phyloP scores from a whole-genome alignment of 2,797 vertebrate species.

The Spinus pinus region DNA sequence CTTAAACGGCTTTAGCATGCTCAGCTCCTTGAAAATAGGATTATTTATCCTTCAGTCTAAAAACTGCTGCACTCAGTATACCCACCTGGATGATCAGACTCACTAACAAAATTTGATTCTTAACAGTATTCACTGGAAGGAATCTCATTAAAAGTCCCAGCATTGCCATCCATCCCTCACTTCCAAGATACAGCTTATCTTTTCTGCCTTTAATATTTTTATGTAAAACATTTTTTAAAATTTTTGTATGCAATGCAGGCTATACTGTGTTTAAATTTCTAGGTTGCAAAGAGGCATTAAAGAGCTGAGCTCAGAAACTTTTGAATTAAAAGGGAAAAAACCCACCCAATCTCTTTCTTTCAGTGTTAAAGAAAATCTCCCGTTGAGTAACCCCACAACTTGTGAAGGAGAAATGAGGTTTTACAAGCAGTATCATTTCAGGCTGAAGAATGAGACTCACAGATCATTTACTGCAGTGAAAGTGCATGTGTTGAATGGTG shows the following conservation, averaged over 20 bases:
- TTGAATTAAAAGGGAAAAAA: background rate
- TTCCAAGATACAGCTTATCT: background rate
- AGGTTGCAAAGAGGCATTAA: background rate
- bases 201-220: background rate
- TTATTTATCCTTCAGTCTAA: background rate
- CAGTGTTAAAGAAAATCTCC: background rate
- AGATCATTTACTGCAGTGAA: background rate
- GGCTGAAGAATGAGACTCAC: background rate
- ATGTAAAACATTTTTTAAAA: background rate
- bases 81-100: background rate
- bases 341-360: rapidly evolving
- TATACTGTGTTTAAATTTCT: background rate
- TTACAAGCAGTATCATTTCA: background rate
- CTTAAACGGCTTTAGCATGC: background rate
- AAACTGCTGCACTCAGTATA: background rate
- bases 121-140: background rate
- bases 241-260: background rate
- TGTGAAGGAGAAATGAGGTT: background rate
- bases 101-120: background rate
- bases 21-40: background rate
- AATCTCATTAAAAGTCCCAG: background rate
- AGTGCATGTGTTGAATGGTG: background rate
- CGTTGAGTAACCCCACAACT: background rate
- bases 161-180: background rate
- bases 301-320: background rate